Conservation (phyloP, 2,888 invertebrate genomes). For the Taphrorychus bicolor region DNA sequence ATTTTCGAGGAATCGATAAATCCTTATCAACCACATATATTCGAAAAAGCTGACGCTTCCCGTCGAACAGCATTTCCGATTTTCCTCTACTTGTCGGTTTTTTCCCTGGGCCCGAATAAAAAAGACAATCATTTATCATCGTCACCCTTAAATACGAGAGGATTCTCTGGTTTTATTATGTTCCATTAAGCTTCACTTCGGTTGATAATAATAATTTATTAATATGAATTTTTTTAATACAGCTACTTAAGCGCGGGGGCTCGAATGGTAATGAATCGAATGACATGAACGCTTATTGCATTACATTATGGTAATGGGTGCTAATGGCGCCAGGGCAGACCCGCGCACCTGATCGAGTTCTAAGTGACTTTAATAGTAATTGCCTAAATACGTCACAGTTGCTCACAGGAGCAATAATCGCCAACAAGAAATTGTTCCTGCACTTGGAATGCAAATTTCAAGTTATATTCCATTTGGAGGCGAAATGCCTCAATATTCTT, state of each 20-base stretch:
- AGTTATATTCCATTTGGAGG: not conserved
- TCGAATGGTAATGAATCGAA: not conserved
- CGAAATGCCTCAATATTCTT: not conserved
- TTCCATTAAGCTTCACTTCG: not conserved
- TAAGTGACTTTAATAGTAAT: not conserved
- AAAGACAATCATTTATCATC: slow-evolving; percentile 29
- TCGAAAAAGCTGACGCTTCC: slow-evolving; percentile 29
- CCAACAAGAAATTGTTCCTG: too few species aligned
- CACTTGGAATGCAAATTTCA: not conserved
- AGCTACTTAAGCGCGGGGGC: not conserved
- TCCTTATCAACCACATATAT: slow-evolving; percentile 26
- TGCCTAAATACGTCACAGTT: not conserved
- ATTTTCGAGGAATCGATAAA: slow-evolving; percentile 20
- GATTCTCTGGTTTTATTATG: not conserved
- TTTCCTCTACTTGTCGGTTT: slow-evolving; percentile 24
- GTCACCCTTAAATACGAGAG: slow-evolving; percentile 7
- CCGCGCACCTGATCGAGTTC: not conserved
- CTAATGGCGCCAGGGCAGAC: not conserved
- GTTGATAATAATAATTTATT: slow-evolving; percentile 4
- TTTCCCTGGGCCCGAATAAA: slow-evolving; percentile 17
- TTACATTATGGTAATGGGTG: not conserved
- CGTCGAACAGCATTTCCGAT: slow-evolving; percentile 32
- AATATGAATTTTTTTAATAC: not conserved
- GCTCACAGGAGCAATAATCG: not conserved
- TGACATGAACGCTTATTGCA: not conserved